Base-by-base conservation (phyloP, 2,113 vertebrate genomes). In the Silurus meridionalis region DNA sequence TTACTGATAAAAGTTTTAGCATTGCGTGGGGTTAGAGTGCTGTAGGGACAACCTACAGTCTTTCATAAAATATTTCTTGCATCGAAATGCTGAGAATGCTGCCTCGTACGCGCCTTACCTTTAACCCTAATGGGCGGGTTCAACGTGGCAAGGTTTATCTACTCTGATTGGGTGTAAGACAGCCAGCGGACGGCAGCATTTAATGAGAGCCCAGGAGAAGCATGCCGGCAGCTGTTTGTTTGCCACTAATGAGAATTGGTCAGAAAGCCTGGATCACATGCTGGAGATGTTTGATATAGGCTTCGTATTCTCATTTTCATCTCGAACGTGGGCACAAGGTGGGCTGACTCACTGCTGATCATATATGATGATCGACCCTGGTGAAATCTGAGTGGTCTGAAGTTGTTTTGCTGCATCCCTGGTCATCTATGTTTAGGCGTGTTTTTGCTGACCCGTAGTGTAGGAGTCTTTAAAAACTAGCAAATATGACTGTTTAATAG, bases 191-290 rank as follows among this genome's bases (percentile, higher is more conserved):
- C 94, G 94, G 93, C 93, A 93, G 91, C 87, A 83, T 91, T 92
- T 95, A 94, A 95, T 95, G 93, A 94, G 92, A 92, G 92, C 95
- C 93, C 93, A 89, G 90, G 94, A 95, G 94, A 94, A 89, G 91
- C 91, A 92, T 93, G 91, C 93, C 90, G 90, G 93, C 93, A 94
- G 93, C 94, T 95, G 94, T 94, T 94, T 94, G 94, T 94, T 93
- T 92, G 93, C 91, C 90, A 91, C 92, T 94, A 95, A 95, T 94
- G 94, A 94, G 94, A 93, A 92, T 80, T 91, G 91, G 93, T 92
- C 91, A 89, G 93, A 92, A 90, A 93, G 89, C 89, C 86, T 91
- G 89, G 92, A 92, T 93, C 93, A 93, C 90, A 94, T 86, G 90
- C 91, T 91, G 92, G 88, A 94, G 87, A 89, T 91, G 89, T 93